These are phyloP conservation scores for Crenichthys baileyi DNA, from an alignment of 2,797 vertebrate genomes.

Conservation along the genomic window DNA sequence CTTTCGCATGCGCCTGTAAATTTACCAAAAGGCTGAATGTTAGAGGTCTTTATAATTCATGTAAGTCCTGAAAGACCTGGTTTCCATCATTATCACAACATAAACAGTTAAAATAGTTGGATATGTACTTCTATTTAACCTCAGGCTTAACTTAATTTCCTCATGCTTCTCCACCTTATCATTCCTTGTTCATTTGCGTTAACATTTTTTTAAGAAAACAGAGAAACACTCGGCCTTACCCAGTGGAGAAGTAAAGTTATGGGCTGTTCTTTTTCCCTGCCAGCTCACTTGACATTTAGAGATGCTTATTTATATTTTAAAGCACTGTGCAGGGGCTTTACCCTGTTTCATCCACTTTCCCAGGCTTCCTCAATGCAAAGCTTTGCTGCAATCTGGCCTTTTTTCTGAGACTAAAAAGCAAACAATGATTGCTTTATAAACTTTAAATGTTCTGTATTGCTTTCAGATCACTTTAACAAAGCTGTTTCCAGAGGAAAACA, in stretches of 20 bases:
- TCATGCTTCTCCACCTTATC: constrained; percentile 19
- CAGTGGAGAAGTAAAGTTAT: constrained; percentile 17
- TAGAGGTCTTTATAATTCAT: constrained; percentile 22
- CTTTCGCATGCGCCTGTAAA: background rate
- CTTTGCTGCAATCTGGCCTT: background rate
- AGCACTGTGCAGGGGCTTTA: background rate
- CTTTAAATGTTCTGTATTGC: background rate
- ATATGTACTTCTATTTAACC: constrained; percentile 45
- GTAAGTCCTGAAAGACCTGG: constrained; percentile 35
- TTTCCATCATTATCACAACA: constrained; percentile 27
- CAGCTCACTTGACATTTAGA: constrained; percentile 36
- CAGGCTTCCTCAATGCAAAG: background rate
- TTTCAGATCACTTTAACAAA: background rate
- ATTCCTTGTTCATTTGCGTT: constrained; percentile 25
- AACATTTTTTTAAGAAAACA: constrained; percentile 25
- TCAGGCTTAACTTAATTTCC: constrained; percentile 25
- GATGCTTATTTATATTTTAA: constrained; percentile 32
- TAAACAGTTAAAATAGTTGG: constrained; percentile 36
- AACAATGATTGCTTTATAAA: background rate
- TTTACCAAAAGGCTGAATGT: background rate
- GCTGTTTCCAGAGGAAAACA: background rate
- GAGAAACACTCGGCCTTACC: constrained; percentile 15
- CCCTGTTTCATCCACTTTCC: background rate
- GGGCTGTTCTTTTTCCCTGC: constrained; percentile 21
- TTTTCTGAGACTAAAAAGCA: background rate